Percentiles rank a stretch among this genome's conserved stretches.
Conservation (phyloP, 2,113 vertebrate genomes). For the Phrynosoma platyrhinos region DNA sequence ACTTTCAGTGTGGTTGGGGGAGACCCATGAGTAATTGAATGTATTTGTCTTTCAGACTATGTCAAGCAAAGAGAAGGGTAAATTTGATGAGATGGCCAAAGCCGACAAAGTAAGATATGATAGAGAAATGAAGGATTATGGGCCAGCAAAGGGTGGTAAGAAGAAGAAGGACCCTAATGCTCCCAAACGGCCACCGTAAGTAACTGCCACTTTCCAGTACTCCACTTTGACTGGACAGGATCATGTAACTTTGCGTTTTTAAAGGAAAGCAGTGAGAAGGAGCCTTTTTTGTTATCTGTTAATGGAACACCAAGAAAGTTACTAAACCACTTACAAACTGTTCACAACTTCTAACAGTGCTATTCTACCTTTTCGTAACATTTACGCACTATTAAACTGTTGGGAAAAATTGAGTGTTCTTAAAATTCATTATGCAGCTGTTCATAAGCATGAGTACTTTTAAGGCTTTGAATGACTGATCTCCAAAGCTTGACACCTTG, state of each 20-base stretch:
- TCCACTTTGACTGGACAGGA: too few relatives aligned
- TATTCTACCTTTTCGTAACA: too few relatives aligned
- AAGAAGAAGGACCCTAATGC: constrained; percentile 92
- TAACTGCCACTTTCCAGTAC: background rate
- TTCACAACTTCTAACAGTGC: background rate
- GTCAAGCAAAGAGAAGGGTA: constrained; percentile 88
- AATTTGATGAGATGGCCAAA: constrained; percentile 91
- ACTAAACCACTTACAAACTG: background rate
- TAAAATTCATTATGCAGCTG: background rate
- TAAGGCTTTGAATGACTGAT: background rate
- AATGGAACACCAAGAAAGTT: background rate
- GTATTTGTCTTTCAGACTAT: constrained; percentile 79
- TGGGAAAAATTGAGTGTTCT: background rate
- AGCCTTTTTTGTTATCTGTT: background rate
- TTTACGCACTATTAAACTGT: background rate
- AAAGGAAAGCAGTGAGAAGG: background rate
- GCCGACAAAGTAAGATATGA: constrained; percentile 90
- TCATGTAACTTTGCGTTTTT: background rate
- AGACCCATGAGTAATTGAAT: background rate
- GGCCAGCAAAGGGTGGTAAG: constrained; percentile 85
- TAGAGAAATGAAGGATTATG: constrained; percentile 89
- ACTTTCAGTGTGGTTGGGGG: background rate
- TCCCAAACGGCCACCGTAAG: constrained; percentile 89
- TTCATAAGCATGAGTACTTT: background rate
- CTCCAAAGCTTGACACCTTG: background rate